phyloP scores from a whole-genome alignment of 2,797 vertebrate genomes.

The Coilia nasus region DNA sequence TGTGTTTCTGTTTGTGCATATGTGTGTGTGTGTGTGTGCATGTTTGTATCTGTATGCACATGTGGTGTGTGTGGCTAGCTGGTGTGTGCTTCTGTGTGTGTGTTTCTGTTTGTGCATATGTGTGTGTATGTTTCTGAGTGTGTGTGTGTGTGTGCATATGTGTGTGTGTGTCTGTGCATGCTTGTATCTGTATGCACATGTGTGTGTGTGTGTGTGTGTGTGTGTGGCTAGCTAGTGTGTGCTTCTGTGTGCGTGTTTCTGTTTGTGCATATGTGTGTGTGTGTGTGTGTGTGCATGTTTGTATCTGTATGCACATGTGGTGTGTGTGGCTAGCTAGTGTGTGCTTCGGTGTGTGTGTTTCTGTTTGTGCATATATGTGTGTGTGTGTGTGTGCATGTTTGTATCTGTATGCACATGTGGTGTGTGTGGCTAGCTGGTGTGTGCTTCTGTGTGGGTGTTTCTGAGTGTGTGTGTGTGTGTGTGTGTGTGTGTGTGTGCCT shows the following conservation, averaged over 20 bases:
- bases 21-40: neutral
- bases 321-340: too few species aligned
- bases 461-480: neutral
- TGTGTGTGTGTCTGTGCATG: too few species aligned
- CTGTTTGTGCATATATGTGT: too few species aligned
- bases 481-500: neutral
- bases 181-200: too few species aligned
- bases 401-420: neutral
- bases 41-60: neutral
- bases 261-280: neutral
- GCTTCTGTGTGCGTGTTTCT: too few species aligned
- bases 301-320: too few species aligned
- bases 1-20: neutral
- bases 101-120: neutral
- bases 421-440: neutral
- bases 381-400: neutral
- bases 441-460: neutral
- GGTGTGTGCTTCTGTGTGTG: neutral
- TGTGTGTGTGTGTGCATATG: too few species aligned
- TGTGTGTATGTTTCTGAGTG: too few species aligned
- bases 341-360: too few species aligned
- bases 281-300: neutral
- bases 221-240: neutral
- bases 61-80: neutral
- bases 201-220: neutral